These are phyloP conservation scores for Sciaenops ocellatus DNA, from an alignment of 2,797 vertebrate genomes.

Conservation along the genomic window DNA sequence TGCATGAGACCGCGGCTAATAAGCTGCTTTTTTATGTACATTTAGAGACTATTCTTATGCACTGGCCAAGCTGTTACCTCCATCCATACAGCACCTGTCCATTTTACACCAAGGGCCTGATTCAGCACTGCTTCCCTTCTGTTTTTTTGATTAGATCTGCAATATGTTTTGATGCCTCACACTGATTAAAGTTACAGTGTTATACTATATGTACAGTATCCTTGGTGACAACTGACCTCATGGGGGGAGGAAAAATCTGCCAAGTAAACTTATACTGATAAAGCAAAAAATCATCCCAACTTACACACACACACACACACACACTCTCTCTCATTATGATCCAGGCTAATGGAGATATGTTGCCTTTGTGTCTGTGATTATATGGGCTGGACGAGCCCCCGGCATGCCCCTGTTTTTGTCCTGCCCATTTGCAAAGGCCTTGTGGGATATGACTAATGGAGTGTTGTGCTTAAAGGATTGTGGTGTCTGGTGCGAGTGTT, in stretches of 20 bases:
- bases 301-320: constrained; percentile 1
- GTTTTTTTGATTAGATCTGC: constrained; percentile 46
- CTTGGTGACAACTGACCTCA: constrained; percentile 34
- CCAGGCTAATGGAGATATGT: constrained; percentile 43
- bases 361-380: constrained; percentile 55
- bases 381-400: constrained; percentile 59
- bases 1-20: not conserved
- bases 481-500: constrained; percentile 75
- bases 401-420: constrained; percentile 68
- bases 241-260: constrained; percentile 7
- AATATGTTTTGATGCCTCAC: constrained; percentile 40
- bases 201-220: not conserved
- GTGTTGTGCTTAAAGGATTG: constrained; percentile 83
- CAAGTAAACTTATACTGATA: constrained; percentile 18
- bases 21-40: not conserved
- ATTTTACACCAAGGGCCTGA: constrained; percentile 59
- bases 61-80: constrained; percentile 10
- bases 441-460: constrained; percentile 81
- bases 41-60: constrained; percentile 2
- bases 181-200: constrained; percentile 39
- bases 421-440: constrained; percentile 72
- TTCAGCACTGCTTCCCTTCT: constrained; percentile 55
- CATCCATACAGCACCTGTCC: constrained; percentile 61
- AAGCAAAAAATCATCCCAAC: constrained; percentile 24
- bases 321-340: constrained; percentile 37